Conservation (phyloP, 2,888 invertebrate genomes). For the Zonitis immaculata region DNA sequence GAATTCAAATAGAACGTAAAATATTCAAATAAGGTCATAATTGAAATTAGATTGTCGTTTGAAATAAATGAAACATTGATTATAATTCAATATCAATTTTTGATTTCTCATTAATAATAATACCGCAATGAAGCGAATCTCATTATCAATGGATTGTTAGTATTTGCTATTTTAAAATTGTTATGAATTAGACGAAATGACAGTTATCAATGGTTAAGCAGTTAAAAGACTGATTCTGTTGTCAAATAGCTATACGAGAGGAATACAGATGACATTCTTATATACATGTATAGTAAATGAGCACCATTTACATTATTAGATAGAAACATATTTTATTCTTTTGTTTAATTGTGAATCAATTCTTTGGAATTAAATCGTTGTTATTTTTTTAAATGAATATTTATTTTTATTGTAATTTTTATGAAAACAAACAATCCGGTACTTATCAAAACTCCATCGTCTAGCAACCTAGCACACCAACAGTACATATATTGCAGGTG, state of each 20-base stretch:
- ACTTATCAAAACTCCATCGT: neutral
- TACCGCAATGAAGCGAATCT: constrained; percentile 1
- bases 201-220: constrained; percentile 2
- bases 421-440: too few species aligned
- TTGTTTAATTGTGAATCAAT: constrained; percentile 11
- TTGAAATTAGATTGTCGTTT: too few species aligned
- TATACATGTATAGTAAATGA: constrained; percentile 20
- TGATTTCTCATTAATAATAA: neutral
- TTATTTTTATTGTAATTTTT: too few species aligned
- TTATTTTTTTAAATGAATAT: neutral
- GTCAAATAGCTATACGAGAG: neutral
- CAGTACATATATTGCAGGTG: neutral
- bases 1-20: too few species aligned
- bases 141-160: neutral
- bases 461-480: too few species aligned
- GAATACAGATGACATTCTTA: constrained; percentile 14
- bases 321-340: constrained; percentile 24
- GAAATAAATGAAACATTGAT: too few species aligned
- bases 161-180: constrained; percentile 1
- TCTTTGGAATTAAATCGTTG: too few species aligned
- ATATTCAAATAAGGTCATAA: too few species aligned
- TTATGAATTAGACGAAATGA: neutral
- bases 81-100: neutral
- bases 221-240: constrained; percentile 1
- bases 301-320: constrained; percentile 22